Evolutionary conservation across 2,113 vertebrate species (phyloP).

Genomic region (Hippolais icterina): DNA sequence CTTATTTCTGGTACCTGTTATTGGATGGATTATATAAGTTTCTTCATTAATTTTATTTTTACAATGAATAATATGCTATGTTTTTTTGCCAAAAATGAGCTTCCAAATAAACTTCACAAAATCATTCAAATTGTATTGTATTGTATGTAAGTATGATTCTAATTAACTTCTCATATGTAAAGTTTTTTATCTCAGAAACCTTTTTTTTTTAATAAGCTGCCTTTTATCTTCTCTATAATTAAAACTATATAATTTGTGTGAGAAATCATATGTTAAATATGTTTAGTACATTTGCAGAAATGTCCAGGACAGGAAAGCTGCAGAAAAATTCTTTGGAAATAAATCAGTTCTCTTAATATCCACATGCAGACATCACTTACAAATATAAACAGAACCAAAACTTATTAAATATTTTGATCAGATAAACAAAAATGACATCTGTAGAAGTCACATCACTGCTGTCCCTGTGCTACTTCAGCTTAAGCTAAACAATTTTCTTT

Average conservation of each 20-base stretch:
- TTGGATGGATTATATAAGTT: no score
- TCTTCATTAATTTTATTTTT: background rate
- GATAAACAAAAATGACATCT: background rate
- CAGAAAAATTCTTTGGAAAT: background rate
- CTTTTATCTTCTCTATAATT: background rate
- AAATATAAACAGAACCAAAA: background rate
- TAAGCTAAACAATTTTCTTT: background rate
- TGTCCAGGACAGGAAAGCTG: background rate
- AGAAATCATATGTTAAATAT: background rate
- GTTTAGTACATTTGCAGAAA: background rate
- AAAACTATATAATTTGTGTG: background rate
- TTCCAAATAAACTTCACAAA: background rate
- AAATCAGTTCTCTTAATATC: background rate
- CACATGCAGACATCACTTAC: rapidly evolving
- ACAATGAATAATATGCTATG: background rate
- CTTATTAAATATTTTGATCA: background rate
- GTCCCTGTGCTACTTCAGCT: background rate
- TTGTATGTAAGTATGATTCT: background rate
- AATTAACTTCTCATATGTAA: background rate
- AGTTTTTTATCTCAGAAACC: background rate
- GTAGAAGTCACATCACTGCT: background rate
- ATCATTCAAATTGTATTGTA: background rate
- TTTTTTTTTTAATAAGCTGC: background rate
- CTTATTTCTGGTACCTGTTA: background rate
- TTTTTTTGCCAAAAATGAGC: background rate